Evolutionary conservation across 2,888 invertebrate species (phyloP), one percentile per base, ranked within the genome.

Genomic region (Kuschelorhynchus macadamiae): DNA sequence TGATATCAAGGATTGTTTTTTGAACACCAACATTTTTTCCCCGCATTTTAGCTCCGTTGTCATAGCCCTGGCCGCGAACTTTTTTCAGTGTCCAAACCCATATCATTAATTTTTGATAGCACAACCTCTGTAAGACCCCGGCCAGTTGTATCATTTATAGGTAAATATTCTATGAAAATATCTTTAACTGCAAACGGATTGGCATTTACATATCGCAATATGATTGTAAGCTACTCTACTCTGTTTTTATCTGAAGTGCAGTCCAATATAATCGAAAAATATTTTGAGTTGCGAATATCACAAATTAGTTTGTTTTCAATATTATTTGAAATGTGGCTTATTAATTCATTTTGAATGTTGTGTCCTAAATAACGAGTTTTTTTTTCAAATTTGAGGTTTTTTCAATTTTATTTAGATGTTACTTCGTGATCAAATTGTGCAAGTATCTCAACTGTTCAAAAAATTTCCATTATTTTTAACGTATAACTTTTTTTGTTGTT

Each of bases 31-130:
- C 36, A 36, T 36, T 36, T 36, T 36, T 36, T 7, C 36, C 36
- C 11, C 36, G 36, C 71, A 70, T 75, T 36, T 75, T 74, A 3
- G 72, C 63, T 36, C 71, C 70, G 60, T 72, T 72, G 46, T 74
- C 72, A 42, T 72, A 72, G 12, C 70, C 69, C 60, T 71, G 72
- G 32, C 71, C 71, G 17, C 71, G 44, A 52, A 67, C n/a, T 39
- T 17, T 50, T 47, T 56, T 49, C 46, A 49, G 62, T 63, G 62
- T 56, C n/a, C 12, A 36, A 36, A 12, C 11, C 11, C 12, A 36
- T 3, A 36, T 7, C 36, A 12, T 36, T 7, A 36, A 36, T 36
- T 36, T 36, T 36, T 36, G 36, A 36, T 11, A 36, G 12, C n/a
- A 36, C 36, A 11, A 36, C 36, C 2, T 36, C 36, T 11, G 36